Evolutionary conservation across 2,113 vertebrate genomes (phyloP), one percentile per base, ranked within the genome.

Genomic region (Serinus canaria): DNA sequence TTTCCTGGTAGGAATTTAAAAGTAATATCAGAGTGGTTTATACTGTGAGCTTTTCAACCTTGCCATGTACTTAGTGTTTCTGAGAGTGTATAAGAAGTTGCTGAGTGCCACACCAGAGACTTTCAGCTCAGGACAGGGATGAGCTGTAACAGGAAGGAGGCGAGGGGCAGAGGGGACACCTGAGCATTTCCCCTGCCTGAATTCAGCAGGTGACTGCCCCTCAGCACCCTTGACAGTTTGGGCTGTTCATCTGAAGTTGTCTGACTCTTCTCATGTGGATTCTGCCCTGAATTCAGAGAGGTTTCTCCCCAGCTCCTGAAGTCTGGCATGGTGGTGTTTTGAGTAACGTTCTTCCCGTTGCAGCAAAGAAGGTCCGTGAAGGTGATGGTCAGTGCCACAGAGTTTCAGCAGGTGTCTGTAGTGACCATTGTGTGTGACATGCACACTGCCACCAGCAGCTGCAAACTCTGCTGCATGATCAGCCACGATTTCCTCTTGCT

Each of bases 341-440:
- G 27, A 30, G 41, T 53, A 68, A 28, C 31, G 30, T 6, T 58
- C 15, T 27, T 89, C 39, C 12, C 1, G 0, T 67, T 41, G 3
- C 3, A 3, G 12, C 24, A 20, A 31, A 68, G 58, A 18, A 43
- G 31, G 27, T 30, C 23, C 18, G 3, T 52, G 14, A 55, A 16
- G 0, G 1, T 12, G 47, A 23, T 44, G 41, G 37, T 22, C 33
- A 28, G 63, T 1, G 4, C 0, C 0, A 6, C 15, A 13, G n/a
- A 31, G 17, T 27, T 39, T 7, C 33, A 31, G 3, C 20, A 22
- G 1, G 1, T 28, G 21, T 69, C n/a, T 43, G 23, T 74, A 6
- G 15, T 30, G 13, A 7, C 3, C 27, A 2, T 4, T 5, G 21
- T 43, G 10, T 9, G 5, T 35, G 10, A 37, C 9, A 19, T 2